Evolutionary conservation across 1,140 invertebrate genomes (phyloP), one percentile per base, ranked within the genome.

Genomic region (Pachyrhynchus sulphureomaculatus): DNA sequence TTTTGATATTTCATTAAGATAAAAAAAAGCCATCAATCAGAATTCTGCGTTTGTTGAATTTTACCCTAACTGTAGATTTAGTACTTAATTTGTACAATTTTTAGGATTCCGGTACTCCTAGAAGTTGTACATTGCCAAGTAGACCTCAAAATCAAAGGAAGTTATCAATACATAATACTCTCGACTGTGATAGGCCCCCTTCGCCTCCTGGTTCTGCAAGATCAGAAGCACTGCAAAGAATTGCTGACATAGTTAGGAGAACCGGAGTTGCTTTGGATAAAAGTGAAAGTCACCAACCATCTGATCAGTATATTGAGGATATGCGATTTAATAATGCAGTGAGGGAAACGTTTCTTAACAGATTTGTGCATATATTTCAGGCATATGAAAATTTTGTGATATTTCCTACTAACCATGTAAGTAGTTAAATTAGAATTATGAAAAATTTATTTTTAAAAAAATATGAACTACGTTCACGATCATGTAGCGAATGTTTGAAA

Each of bases 371-470:
- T 71, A 91, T 99, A 78, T 98, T 99, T 78, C 86, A 90, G 53
- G 88, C 89, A 58, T 99, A 98, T 72, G 96, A 99, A 68, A 89
- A 95, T 77, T 99, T 98, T 80, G 91, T 99, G 47, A 96, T 99
- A 68, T 88, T 91, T 72, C 92, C 93, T 8, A 55, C 60, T 1
- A 90, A 89, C 79, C 89, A 93, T 83, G 88, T 90, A 73, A 69
- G 64, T 66, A 55, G 12, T 24, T n/a, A n/a, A n/a, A n/a, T n/a
- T n/a, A n/a, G n/a, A n/a, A n/a, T n/a, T n/a, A n/a, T n/a, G n/a
- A n/a, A n/a, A n/a, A n/a, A n/a, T n/a, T n/a, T n/a, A n/a, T n/a
- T n/a, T n/a, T n/a, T n/a, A n/a, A n/a, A n/a, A n/a, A n/a, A n/a
- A n/a, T n/a, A n/a, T n/a, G n/a, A n/a, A n/a, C n/a, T n/a, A n/a